Percentiles rank a stretch among this genome's conserved stretches.
Conservation (phyloP, 2,797 vertebrate species). For the Erpetoichthys calabaricus region DNA sequence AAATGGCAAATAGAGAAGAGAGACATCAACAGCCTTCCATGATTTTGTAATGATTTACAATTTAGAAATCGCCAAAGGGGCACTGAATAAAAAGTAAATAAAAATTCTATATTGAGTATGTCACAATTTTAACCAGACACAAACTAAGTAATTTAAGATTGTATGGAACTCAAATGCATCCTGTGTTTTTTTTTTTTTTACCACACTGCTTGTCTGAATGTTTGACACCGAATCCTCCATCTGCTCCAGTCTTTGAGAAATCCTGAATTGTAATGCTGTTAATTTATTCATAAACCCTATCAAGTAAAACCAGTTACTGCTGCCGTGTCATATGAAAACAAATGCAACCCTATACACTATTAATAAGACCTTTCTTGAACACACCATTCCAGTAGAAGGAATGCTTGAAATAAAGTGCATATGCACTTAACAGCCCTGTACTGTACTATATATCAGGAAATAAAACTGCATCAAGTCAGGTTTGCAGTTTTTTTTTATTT, state of each 20-base stretch:
- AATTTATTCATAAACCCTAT: slow-evolving; percentile 69
- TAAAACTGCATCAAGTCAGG: no score
- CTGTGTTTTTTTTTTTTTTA: no score
- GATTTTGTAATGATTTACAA: no score
- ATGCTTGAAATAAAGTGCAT: background rate
- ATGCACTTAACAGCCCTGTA: background rate
- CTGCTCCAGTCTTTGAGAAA: slow-evolving; percentile 25
- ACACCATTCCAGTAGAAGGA: slow-evolving; percentile 15
- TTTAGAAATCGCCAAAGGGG: no score
- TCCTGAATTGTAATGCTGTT: slow-evolving; percentile 39
- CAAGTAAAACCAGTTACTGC: slow-evolving; percentile 47
- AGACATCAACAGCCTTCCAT: no score
- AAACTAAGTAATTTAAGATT: no score
- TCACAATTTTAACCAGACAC: no score
- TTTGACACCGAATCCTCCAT: slow-evolving; percentile 29
- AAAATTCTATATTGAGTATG: no score
- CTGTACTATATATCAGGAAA: background rate
- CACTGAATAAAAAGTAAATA: no score
- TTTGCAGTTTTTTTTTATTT: background rate
- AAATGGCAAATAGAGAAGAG: no score
- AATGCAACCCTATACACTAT: slow-evolving; percentile 50
- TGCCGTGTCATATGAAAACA: slow-evolving; percentile 54
- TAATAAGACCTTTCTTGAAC: slow-evolving; percentile 17
- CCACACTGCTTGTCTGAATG: slow-evolving; percentile 16
- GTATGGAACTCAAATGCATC: no score